These are phyloP conservation scores for Neogale vison DNA, from an alignment of 2,113 vertebrate species.

Conservation along the genomic window DNA sequence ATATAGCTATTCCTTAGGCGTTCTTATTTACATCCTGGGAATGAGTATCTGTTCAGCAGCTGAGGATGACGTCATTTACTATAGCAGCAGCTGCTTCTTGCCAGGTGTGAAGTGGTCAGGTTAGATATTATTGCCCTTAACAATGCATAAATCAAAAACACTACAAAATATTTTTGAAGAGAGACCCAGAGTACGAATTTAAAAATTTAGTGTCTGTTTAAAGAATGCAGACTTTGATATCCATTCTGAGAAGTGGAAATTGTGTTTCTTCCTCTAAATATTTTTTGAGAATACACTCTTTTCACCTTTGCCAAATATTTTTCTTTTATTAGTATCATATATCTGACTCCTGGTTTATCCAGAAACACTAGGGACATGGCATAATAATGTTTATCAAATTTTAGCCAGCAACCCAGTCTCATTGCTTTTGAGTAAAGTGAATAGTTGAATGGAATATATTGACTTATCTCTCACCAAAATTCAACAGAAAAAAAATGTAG, in stretches of 20 bases:
- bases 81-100: neutral
- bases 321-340: neutral
- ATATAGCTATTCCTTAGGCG: neutral
- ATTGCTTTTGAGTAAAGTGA: neutral
- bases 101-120: neutral
- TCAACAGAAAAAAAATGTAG: neutral
- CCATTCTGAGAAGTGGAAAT: neutral
- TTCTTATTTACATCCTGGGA: constrained; percentile 2
- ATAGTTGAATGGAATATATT: neutral
- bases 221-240: neutral
- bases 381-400: constrained; percentile 16
- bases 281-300: neutral
- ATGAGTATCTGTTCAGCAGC: neutral
- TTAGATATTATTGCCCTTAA: constrained; percentile 1
- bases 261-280: neutral
- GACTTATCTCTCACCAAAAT: neutral
- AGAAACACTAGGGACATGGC: neutral
- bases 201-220: neutral
- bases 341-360: neutral
- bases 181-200: neutral
- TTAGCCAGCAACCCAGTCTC: neutral
- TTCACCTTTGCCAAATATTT: neutral
- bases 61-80: neutral
- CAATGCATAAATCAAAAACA: neutral
- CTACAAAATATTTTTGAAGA: neutral